Evolutionary conservation across 1,140 invertebrate species (phyloP).

Genomic region (Drosophila baimaii): DNA sequence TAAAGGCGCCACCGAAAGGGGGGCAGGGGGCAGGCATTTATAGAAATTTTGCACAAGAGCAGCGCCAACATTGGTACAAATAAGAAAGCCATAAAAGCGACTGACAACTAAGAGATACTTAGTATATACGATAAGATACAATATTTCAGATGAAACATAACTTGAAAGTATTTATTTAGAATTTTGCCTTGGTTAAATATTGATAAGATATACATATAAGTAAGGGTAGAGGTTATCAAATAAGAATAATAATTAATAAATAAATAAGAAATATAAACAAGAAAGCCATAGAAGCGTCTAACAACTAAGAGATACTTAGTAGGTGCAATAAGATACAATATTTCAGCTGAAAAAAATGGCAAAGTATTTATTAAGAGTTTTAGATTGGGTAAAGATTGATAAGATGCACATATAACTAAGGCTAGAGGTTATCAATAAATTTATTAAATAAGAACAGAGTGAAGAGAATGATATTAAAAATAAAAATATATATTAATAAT

Average conservation of each 20-base stretch:
- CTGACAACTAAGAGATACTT: neutral
- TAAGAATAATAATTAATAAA: no score
- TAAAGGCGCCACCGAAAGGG: slow-evolving; percentile 15
- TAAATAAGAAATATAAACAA: no score
- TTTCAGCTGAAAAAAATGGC: neutral
- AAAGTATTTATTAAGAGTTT: neutral
- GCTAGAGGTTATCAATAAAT: no score
- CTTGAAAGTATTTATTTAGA: neutral
- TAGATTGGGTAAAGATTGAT: no score
- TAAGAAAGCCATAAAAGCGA: neutral
- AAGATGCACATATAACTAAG: no score
- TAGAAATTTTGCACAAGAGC: slow-evolving; percentile 62
- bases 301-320: neutral
- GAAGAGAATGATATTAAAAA: no score
- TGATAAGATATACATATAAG: no score
- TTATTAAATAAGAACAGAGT: no score
- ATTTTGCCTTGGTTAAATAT: no score
- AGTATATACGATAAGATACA: neutral
- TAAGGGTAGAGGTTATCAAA: no score
- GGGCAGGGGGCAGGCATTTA: slow-evolving; percentile 54
- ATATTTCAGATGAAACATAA: neutral
- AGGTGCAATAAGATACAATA: neutral
- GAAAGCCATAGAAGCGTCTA: neutral
- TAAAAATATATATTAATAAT: no score
- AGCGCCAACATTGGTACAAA: slow-evolving; percentile 38